Conservation (phyloP, 2,888 invertebrate genomes). For the Volucella bombylans region DNA sequence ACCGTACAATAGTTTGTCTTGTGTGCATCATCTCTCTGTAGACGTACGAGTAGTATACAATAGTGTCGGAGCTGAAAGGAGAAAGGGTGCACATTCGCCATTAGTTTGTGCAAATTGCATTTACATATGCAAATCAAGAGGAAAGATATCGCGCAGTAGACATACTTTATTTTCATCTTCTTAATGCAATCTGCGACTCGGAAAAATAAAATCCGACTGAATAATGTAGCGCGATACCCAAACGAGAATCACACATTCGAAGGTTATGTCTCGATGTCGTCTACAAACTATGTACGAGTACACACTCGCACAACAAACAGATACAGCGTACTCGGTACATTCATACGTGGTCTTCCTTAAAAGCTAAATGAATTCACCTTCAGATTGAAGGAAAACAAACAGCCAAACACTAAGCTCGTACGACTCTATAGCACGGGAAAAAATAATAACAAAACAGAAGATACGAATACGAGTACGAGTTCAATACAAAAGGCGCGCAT, state of each 20-base stretch:
- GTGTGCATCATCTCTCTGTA: conserved; percentile 29
- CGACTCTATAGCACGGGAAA: conserved; percentile 10
- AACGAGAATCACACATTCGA: conserved; percentile 48
- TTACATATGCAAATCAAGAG: conserved; percentile 71
- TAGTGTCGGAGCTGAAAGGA: too few relatives aligned
- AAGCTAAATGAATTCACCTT: conserved; percentile 62
- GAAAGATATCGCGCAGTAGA: conserved; percentile 60
- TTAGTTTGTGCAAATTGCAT: conserved; percentile 74
- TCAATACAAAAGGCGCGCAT: conserved; percentile 38
- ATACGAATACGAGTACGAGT: too few relatives aligned
- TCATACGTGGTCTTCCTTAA: not conserved
- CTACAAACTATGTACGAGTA: not conserved
- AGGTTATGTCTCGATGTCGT: conserved; percentile 34
- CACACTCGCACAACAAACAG: not conserved
- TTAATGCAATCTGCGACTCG: conserved; percentile 56
- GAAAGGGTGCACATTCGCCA: conserved; percentile 58
- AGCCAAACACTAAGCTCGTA: conserved; percentile 1
- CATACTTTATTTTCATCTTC: conserved; percentile 48
- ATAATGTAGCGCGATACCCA: conserved; percentile 12
- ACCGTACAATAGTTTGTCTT: conserved; percentile 11
- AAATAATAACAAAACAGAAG: conserved; percentile 34
- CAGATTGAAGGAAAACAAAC: conserved; percentile 44
- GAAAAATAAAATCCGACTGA: not conserved
- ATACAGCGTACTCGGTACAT: not conserved
- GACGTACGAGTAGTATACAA: too few relatives aligned